phyloP scores from a whole-genome alignment of 2,888 invertebrate species.

The Ethmia dodecea region DNA sequence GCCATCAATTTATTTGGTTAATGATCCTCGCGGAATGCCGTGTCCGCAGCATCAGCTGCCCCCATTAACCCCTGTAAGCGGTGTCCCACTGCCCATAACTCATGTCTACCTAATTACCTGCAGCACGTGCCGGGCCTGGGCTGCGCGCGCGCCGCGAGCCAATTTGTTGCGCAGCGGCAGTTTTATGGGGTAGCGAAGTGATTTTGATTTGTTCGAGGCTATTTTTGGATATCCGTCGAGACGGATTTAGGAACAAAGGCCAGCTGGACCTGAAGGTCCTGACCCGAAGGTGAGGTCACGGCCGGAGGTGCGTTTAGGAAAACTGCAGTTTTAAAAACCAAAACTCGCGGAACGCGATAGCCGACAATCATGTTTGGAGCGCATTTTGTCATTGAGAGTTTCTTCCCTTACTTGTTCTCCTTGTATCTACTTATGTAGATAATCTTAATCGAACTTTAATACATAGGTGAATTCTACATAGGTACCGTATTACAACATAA shows the following conservation, averaged over 20 bases:
- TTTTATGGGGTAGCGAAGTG: slow-evolving; percentile 24
- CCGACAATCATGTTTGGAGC: too few relatives aligned
- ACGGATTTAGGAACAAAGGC: slow-evolving; percentile 17
- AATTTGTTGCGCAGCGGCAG: not conserved
- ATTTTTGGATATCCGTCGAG: slow-evolving; percentile 50
- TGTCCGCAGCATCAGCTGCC: slow-evolving; percentile 51
- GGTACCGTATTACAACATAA: too few relatives aligned
- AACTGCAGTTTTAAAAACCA: too few relatives aligned
- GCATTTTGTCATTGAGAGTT: too few relatives aligned
- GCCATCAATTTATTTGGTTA: not conserved
- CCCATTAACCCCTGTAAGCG: slow-evolving; percentile 60
- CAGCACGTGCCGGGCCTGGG: slow-evolving; percentile 18
- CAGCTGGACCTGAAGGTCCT: slow-evolving; percentile 43
- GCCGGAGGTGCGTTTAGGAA: too few relatives aligned
- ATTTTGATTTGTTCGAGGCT: slow-evolving; percentile 48
- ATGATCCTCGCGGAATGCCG: not conserved
- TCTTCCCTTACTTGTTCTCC: too few relatives aligned
- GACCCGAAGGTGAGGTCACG: not conserved
- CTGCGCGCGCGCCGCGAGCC: too few relatives aligned
- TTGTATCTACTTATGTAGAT: too few relatives aligned
- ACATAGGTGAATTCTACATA: too few relatives aligned
- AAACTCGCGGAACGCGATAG: too few relatives aligned
- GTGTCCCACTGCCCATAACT: slow-evolving; percentile 51
- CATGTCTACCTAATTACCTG: slow-evolving; percentile 59
- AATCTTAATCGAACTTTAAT: too few relatives aligned